Evolutionary conservation across 1,140 invertebrate genomes (phyloP).

Genomic region (Musca vetustissima): DNA sequence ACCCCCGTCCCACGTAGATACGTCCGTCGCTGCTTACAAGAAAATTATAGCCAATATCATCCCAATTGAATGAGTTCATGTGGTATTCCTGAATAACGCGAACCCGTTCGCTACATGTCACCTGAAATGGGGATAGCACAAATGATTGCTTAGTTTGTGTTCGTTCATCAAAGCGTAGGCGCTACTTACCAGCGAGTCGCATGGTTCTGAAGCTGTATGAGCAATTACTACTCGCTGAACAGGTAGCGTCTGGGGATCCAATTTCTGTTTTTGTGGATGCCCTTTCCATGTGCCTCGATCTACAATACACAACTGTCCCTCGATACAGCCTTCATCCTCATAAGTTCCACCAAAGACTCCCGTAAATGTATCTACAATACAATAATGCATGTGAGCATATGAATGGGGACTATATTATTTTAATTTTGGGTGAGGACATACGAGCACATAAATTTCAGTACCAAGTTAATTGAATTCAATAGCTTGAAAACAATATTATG

Average conservation of each 20-base stretch:
- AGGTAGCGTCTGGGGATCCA: conserved; percentile 55
- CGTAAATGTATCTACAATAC: conserved; percentile 15
- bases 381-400: neutral
- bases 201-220: conserved; percentile 59
- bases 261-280: conserved; percentile 54
- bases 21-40: conserved; percentile 67
- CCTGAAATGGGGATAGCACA: conserved; percentile 28
- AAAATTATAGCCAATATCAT: conserved; percentile 71
- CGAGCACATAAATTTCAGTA: too few relatives aligned
- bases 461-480: too few relatives aligned
- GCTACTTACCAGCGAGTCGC: conserved; percentile 53
- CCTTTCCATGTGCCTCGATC: conserved; percentile 62
- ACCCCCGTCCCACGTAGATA: conserved; percentile 67
- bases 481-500: too few relatives aligned
- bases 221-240: conserved; percentile 59
- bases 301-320: conserved; percentile 31
- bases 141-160: too few relatives aligned
- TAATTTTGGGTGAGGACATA: too few relatives aligned
- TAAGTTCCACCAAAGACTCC: neutral
- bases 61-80: conserved; percentile 65
- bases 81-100: conserved; percentile 71
- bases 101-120: conserved; percentile 59
- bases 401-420: too few relatives aligned
- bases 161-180: too few relatives aligned
- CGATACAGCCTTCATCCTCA: neutral